A percentile compares a stretch with the other conserved stretches of the same genome.
phyloP scores from a whole-genome alignment of 1,140 invertebrate genomes.

The Charaxes varanes region DNA sequence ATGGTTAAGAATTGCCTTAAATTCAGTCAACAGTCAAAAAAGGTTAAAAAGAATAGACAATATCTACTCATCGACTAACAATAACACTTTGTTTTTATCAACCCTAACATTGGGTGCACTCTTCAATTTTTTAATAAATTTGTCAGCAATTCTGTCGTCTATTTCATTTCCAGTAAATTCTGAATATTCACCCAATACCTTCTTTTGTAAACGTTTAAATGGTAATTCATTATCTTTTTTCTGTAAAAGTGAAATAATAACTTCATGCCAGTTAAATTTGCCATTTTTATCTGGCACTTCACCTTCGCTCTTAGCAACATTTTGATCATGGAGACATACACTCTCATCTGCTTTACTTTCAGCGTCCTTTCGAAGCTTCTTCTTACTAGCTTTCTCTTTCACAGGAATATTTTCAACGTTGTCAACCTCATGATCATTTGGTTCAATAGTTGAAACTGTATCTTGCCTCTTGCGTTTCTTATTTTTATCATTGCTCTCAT shows the following conservation, averaged over 20 bases:
- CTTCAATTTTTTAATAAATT: conserved; percentile 67
- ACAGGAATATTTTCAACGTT: conserved; percentile 11
- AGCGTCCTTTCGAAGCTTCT: conserved; percentile 43
- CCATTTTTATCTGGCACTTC: conserved; percentile 32
- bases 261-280: conserved; percentile 65
- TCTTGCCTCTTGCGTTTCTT: conserved; percentile 65
- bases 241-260: conserved; percentile 54
- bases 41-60: conserved; percentile 2
- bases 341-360: conserved; percentile 36
- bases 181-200: conserved; percentile 56
- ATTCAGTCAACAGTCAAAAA: conserved; percentile 5
- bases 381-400: conserved; percentile 37
- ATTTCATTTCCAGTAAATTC: conserved; percentile 56
- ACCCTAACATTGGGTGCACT: conserved; percentile 64
- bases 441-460: conserved; percentile 39
- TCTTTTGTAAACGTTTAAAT: conserved; percentile 64
- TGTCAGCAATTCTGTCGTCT: conserved; percentile 66
- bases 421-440: conserved; percentile 23
- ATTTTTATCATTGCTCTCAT: conserved; percentile 39
- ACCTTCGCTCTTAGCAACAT: conserved; percentile 48
- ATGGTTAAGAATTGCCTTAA: conserved; percentile 12
- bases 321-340: conserved; percentile 61
- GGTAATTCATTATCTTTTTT: conserved; percentile 64
- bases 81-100: conserved; percentile 59
- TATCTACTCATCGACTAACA: conserved; percentile 25